These are phyloP conservation scores for Tiliqua scincoides DNA, from an alignment of 2,113 vertebrate species.

Conservation along the genomic window DNA sequence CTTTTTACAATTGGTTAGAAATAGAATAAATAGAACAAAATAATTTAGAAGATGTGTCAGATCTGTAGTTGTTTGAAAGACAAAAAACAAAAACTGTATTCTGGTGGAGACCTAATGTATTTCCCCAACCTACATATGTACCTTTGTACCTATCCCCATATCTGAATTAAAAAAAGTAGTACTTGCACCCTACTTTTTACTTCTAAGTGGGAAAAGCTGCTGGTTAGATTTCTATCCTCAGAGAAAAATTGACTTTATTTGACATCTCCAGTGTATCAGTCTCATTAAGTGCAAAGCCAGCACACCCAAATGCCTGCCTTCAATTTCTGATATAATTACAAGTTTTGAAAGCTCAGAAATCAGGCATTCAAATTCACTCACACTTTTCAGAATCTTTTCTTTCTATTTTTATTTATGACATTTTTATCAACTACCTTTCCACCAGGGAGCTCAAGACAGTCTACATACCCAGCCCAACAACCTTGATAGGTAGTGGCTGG, in stretches of 20 bases:
- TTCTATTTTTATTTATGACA: neutral
- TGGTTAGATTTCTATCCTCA: neutral
- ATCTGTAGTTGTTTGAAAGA: too few species aligned
- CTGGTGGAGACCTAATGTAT: too few species aligned
- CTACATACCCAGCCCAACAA: too few species aligned
- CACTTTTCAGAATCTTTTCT: neutral
- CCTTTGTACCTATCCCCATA: too few species aligned
- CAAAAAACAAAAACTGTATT: too few species aligned
- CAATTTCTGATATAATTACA: slow-evolving; percentile 12
- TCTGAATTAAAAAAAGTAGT: too few species aligned
- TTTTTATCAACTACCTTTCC: neutral
- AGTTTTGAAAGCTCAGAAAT: neutral
- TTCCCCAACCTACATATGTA: too few species aligned
- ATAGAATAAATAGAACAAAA: too few species aligned
- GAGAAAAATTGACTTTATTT: slow-evolving; percentile 5
- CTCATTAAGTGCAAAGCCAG: slow-evolving; percentile 5
- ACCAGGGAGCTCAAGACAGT: neutral
- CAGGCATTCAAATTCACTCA: neutral
- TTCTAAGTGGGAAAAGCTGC: neutral
- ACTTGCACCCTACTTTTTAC: neutral
- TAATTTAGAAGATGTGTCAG: too few species aligned
- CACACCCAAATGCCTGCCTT: neutral
- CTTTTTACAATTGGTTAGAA: too few species aligned
- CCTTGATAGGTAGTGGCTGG: neutral
- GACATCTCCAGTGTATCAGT: neutral